A percentile compares a stretch with the other conserved stretches of the same genome.
Evolutionary conservation across 2,888 invertebrate genomes (phyloP).

Genomic region (Malthinus flaveolus): DNA sequence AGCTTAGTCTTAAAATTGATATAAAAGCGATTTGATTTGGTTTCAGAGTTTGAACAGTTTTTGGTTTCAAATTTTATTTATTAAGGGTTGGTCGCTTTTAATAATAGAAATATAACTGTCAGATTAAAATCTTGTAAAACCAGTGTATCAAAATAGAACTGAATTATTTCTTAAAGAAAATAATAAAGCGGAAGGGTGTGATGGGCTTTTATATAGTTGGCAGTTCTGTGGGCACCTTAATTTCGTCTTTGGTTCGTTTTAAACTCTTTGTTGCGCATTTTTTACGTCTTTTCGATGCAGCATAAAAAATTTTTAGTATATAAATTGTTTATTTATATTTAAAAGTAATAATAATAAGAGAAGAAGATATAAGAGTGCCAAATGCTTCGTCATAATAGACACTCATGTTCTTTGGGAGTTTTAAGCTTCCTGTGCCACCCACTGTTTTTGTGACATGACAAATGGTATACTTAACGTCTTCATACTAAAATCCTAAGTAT

Average conservation of each 20-base stretch:
- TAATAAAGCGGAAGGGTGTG: constrained; percentile 32
- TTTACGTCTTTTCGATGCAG: constrained; percentile 17
- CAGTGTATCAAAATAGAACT: constrained; percentile 33
- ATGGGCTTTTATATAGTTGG: constrained; percentile 34
- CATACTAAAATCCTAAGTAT: constrained; percentile 32
- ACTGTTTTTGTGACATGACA: constrained; percentile 51
- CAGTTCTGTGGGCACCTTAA: constrained; percentile 37
- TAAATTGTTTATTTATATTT: not conserved
- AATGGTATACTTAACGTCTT: constrained; percentile 48
- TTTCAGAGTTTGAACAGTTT: not conserved
- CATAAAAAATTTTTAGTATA: constrained; percentile 4
- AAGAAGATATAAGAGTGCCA: not conserved
- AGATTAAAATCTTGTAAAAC: constrained; percentile 39
- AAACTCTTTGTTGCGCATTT: constrained; percentile 16
- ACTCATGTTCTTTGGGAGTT: constrained; percentile 25
- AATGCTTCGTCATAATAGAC: constrained; percentile 18
- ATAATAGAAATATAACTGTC: constrained; percentile 42
- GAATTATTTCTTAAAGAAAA: constrained; percentile 22
- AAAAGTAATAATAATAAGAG: not conserved
- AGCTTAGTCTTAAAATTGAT: no score
- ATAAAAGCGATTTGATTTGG: no score
- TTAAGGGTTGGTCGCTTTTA: constrained; percentile 13
- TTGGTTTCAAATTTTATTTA: constrained; percentile 18
- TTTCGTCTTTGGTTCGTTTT: constrained; percentile 22
- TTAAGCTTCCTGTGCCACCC: constrained; percentile 50